Conservation (phyloP, 1,140 invertebrate genomes). For the Apocrypta bakeri region DNA sequence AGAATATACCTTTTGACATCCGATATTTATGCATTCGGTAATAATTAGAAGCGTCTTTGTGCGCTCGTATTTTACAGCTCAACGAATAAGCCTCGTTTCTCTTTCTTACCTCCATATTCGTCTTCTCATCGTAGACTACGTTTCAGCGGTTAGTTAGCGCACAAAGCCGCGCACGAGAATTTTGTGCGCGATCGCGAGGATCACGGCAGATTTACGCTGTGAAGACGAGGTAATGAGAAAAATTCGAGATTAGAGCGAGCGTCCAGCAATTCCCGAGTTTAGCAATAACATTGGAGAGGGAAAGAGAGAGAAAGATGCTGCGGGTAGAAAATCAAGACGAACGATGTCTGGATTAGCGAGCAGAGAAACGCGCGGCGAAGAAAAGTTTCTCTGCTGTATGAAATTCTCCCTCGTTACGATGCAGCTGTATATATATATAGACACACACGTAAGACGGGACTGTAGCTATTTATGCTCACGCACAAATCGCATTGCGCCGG, state of each 20-base stretch:
- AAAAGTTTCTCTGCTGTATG: slow-evolving; percentile 21
- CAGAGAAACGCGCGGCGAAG: background rate
- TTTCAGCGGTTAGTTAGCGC: slow-evolving; percentile 26
- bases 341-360: slow-evolving; percentile 25
- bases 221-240: background rate
- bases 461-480: slow-evolving; percentile 50
- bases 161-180: background rate
- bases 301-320: background rate
- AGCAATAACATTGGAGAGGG: slow-evolving; percentile 34
- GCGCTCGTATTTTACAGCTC: slow-evolving; percentile 33
- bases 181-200: background rate
- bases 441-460: background rate
- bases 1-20: slow-evolving; percentile 14
- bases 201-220: slow-evolving; percentile 19
- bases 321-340: slow-evolving; percentile 27
- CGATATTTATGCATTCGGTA: slow-evolving; percentile 49
- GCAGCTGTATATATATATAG: too few species aligned
- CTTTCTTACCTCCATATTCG: background rate
- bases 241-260: slow-evolving; percentile 39
- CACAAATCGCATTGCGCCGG: slow-evolving; percentile 22
- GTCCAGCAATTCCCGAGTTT: slow-evolving; percentile 18
- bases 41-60: slow-evolving; percentile 46
- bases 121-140: background rate
- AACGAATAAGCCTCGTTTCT: slow-evolving; percentile 21
- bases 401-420: slow-evolving; percentile 34